A percentile compares a stretch with the other conserved stretches of the same genome.
Conservation (phyloP, 2,797 vertebrate species). For the Sebastes itinus region DNA sequence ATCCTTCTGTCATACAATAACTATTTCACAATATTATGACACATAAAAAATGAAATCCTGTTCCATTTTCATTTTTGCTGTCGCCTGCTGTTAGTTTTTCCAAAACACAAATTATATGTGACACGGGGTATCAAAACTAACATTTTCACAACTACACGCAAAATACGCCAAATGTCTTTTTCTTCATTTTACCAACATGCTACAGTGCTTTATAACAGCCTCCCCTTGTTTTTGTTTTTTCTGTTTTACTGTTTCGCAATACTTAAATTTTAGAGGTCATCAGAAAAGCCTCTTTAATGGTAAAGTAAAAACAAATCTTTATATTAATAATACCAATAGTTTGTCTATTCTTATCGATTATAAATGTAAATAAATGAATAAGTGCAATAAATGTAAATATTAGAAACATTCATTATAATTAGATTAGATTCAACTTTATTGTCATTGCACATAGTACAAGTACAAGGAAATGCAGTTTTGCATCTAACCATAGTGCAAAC, state of each 20-base stretch:
- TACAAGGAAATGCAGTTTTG: no score
- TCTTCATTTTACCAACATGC: background rate
- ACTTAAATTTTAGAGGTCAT: background rate
- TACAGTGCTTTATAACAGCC: background rate
- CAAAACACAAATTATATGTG: conserved; percentile 20
- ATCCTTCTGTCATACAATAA: background rate
- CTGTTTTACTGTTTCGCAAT: background rate
- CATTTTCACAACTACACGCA: background rate
- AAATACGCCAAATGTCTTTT: background rate
- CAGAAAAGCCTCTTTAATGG: background rate
- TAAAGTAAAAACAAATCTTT: background rate
- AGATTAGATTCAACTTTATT: no score
- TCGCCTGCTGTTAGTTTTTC: conserved; percentile 19
- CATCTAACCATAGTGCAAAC: no score
- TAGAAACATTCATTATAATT: background rate
- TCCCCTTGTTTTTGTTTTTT: background rate
- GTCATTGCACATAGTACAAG: no score
- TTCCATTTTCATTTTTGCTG: background rate
- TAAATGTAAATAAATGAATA: background rate
- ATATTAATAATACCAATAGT: background rate
- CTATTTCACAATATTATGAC: conserved; percentile 21
- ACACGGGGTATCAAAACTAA: conserved; percentile 1
- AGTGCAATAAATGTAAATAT: background rate
- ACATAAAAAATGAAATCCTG: conserved; percentile 18
- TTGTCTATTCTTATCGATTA: background rate